Percentiles rank a stretch among this genome's conserved stretches.
Conservation (phyloP, 2,888 invertebrate genomes). For the Athrips mouffetella region DNA sequence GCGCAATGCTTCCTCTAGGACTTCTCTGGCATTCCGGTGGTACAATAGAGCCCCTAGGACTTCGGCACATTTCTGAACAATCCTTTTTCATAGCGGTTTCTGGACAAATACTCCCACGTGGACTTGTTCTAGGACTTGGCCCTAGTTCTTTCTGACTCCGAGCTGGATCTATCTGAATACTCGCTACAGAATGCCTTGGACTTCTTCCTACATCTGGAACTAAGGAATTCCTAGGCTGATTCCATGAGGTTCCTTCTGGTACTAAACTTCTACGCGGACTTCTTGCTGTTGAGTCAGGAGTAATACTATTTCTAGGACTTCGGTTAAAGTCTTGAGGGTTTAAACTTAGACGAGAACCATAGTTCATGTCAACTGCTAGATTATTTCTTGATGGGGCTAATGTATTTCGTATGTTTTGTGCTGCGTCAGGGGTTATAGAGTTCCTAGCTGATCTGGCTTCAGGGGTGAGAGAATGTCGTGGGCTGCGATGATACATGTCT, state of each 20-base stretch:
- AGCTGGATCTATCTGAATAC: slow-evolving; percentile 66
- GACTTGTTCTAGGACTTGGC: slow-evolving; percentile 76
- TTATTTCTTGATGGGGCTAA: slow-evolving; percentile 79
- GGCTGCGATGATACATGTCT: slow-evolving; percentile 75
- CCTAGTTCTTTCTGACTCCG: slow-evolving; percentile 69
- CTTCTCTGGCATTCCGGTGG: slow-evolving; percentile 76
- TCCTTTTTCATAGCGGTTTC: slow-evolving; percentile 67
- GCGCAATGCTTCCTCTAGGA: slow-evolving; percentile 80
- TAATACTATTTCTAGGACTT: slow-evolving; percentile 70
- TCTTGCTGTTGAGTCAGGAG: slow-evolving; percentile 67
- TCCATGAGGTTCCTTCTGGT: slow-evolving; percentile 75
- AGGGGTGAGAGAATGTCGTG: slow-evolving; percentile 76
- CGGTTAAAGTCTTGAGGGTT: slow-evolving; percentile 77
- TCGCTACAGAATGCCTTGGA: slow-evolving; percentile 78
- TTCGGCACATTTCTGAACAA: slow-evolving; percentile 58
- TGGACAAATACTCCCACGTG: slow-evolving; percentile 76
- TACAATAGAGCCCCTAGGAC: slow-evolving; percentile 80
- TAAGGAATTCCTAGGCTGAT: slow-evolving; percentile 79
- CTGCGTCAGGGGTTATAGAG: slow-evolving; percentile 80
- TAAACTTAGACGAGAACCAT: slow-evolving; percentile 77
- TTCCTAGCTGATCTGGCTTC: slow-evolving; percentile 79
- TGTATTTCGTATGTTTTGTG: slow-evolving; percentile 74
- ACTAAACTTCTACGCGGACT: slow-evolving; percentile 80
- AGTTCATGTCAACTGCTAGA: slow-evolving; percentile 77
- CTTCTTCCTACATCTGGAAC: slow-evolving; percentile 79